Evolutionary conservation across 2,797 vertebrate genomes (phyloP).

Genomic region (Sphaeramia orbicularis): DNA sequence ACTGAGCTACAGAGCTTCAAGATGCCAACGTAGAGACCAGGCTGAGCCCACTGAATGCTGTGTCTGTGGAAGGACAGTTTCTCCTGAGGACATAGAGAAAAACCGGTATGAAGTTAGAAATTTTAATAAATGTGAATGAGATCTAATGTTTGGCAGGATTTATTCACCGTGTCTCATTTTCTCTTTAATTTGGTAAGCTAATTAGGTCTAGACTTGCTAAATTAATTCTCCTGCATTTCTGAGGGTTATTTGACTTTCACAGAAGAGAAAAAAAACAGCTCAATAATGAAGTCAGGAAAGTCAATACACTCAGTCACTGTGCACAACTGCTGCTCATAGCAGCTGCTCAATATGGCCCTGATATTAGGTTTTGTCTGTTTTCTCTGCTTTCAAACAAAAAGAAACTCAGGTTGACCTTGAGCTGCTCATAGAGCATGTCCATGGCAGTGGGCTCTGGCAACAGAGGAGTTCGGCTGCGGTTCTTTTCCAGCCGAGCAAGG

Average conservation of each 20-base stretch:
- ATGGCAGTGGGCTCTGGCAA: constrained; percentile 84
- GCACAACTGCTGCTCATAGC: background rate
- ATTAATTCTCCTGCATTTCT: constrained; percentile 18
- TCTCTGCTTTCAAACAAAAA: constrained; percentile 19
- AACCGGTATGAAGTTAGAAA: background rate
- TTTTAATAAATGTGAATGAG: background rate
- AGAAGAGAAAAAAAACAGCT: constrained; percentile 19
- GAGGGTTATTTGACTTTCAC: constrained; percentile 19
- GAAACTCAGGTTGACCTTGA: constrained; percentile 73
- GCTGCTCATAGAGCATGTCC: constrained; percentile 81
- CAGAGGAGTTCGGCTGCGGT: constrained; percentile 77
- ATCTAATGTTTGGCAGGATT: background rate
- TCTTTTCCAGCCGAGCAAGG: constrained; percentile 79
- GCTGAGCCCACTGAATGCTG: constrained; percentile 75
- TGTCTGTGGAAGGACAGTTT: constrained; percentile 82
- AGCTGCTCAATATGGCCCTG: background rate
- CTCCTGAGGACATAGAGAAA: constrained; percentile 67
- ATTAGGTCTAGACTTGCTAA: constrained; percentile 20
- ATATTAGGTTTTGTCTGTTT: background rate
- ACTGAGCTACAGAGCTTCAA: constrained; percentile 86
- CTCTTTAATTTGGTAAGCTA: constrained; percentile 13
- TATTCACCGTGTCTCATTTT: constrained; percentile 7
- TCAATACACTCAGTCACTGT: constrained; percentile 29
- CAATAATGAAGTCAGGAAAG: constrained; percentile 19
- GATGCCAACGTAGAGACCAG: constrained; percentile 85